A percentile compares a stretch with the other conserved stretches of the same genome.
These are phyloP conservation scores for Gila robusta DNA, from an alignment of 2,797 vertebrate genomes.

Conservation along the genomic window DNA sequence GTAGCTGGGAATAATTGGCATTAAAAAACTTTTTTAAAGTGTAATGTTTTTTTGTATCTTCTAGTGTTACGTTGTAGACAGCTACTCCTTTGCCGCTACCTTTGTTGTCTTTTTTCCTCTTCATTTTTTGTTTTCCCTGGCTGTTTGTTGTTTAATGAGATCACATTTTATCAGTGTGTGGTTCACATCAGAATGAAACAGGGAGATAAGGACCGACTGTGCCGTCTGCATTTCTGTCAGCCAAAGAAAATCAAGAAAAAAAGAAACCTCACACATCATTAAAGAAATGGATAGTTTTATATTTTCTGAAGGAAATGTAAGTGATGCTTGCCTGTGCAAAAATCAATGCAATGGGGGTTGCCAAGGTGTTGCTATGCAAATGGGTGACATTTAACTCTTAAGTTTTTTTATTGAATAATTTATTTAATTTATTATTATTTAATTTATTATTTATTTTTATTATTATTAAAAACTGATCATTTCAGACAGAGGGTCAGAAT, in stretches of 20 bases:
- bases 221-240: constrained; percentile 3
- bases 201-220: neutral
- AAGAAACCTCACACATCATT: constrained; percentile 20
- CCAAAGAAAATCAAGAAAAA: neutral
- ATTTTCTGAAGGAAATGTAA: neutral
- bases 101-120: constrained; percentile 29
- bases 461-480: no score
- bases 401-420: no score
- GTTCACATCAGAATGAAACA: constrained; percentile 19
- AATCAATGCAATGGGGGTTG: neutral
- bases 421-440: no score
- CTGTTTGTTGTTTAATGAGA: constrained; percentile 52
- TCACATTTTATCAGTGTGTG: constrained; percentile 33
- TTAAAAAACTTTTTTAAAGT: constrained; percentile 37
- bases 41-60: neutral
- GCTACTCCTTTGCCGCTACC: neutral
- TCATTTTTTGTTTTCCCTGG: constrained; percentile 3
- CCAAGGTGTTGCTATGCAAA: neutral
- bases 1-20: constrained; percentile 13
- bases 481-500: no score
- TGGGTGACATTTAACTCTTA: no score
- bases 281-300: neutral
- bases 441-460: no score
- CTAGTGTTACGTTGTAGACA: constrained; percentile 20
- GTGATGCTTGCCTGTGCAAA: neutral